Evolutionary conservation across 2,797 vertebrate genomes (phyloP).

Genomic region (Crocidura indochinensis): DNA sequence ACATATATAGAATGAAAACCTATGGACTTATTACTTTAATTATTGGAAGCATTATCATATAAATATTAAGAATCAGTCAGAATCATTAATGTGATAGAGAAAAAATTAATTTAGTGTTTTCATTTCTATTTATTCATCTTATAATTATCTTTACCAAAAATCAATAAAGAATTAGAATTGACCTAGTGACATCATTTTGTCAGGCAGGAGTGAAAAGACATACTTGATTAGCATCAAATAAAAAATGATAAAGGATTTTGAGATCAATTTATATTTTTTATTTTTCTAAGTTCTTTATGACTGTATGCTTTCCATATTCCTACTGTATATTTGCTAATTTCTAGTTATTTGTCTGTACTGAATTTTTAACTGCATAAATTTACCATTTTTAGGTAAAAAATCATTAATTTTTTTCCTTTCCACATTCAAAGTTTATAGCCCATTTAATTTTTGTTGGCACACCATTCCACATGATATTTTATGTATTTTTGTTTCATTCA

Average conservation of each 20-base stretch:
- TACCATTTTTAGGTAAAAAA: too few relatives aligned
- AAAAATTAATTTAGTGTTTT: too few relatives aligned
- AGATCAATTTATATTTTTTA: neutral
- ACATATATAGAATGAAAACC: too few relatives aligned
- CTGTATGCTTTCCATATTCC: neutral
- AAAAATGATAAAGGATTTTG: neutral
- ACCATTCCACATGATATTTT: neutral
- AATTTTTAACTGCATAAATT: neutral
- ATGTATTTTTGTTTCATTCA: neutral
- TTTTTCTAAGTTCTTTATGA: neutral
- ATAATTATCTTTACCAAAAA: neutral
- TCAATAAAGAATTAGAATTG: conserved; percentile 5
- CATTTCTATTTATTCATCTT: too few relatives aligned
- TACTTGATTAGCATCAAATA: neutral
- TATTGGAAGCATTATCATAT: too few relatives aligned
- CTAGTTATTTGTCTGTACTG: neutral
- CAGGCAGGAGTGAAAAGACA: neutral
- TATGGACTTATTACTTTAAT: too few relatives aligned
- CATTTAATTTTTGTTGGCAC: neutral
- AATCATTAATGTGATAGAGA: too few relatives aligned
- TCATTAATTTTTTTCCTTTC: too few relatives aligned
- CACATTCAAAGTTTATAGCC: neutral
- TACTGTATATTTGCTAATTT: neutral
- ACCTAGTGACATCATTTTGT: neutral
- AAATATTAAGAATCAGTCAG: too few relatives aligned